These are phyloP conservation scores for Drosophila repletoides DNA, from an alignment of 1,140 invertebrate species.

Conservation along the genomic window DNA sequence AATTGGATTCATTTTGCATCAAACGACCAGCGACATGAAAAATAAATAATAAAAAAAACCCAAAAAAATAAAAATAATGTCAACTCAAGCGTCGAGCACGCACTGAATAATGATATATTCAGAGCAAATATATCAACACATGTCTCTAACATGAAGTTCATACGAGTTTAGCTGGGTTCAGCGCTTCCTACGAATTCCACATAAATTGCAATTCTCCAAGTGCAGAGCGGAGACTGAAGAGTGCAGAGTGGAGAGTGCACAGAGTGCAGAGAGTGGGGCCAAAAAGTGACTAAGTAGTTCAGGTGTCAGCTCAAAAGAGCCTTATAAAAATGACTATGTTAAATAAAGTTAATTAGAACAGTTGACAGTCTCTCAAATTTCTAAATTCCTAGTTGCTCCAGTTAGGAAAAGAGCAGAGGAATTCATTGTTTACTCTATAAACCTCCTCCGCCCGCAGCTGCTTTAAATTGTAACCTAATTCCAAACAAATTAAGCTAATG, in stretches of 20 bases:
- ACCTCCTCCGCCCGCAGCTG: no score
- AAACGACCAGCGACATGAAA: conserved; percentile 12
- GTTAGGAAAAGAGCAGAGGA: no score
- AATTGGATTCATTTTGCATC: conserved; percentile 45
- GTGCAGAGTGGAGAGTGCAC: no score
- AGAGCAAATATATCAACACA: conserved; percentile 13
- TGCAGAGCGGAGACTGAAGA: no score
- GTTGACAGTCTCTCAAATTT: conserved; percentile 5
- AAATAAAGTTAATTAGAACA: no score
- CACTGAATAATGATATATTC: conserved; percentile 41
- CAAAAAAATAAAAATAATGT: no score
- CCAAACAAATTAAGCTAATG: no score
- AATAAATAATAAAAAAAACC: conserved; percentile 1
- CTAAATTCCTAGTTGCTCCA: neutral
- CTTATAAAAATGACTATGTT: no score
- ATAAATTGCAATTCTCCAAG: conserved; percentile 28
- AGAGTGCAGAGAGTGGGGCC: no score
- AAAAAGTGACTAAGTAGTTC: conserved; percentile 16
- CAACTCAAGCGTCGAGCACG: conserved; percentile 26
- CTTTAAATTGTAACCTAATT: no score
- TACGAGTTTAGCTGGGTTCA: conserved; percentile 1
- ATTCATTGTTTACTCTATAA: no score
- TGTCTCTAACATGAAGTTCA: conserved; percentile 15
- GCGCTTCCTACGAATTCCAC: conserved; percentile 9
- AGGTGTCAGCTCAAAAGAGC: conserved; percentile 29